Conservation (phyloP, 2,797 vertebrate genomes). For the Potorous gilbertii region DNA sequence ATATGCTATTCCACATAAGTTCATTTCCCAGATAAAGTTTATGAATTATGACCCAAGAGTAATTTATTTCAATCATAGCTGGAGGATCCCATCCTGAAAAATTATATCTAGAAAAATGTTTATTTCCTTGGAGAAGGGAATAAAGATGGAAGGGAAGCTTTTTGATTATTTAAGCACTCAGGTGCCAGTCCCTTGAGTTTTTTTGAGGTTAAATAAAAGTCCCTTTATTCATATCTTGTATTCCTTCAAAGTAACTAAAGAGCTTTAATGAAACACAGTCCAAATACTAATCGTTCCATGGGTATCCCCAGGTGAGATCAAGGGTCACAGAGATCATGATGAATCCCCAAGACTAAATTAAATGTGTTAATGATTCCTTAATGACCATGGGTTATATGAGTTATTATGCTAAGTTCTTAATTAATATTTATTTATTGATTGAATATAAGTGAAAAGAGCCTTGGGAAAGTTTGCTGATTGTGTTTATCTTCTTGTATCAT, state of each 20-base stretch:
- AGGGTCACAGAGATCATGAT: neutral
- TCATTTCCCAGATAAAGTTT: neutral
- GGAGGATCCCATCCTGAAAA: neutral
- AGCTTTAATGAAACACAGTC: neutral
- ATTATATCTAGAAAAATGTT: neutral
- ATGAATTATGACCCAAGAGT: neutral
- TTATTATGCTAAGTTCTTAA: neutral
- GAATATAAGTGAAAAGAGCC: neutral
- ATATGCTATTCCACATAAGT: neutral
- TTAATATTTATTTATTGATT: neutral
- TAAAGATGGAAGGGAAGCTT: neutral
- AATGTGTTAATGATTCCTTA: neutral
- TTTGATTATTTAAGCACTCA: neutral
- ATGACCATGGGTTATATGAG: neutral
- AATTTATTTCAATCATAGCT: neutral
- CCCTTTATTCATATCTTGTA: neutral
- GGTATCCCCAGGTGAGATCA: neutral
- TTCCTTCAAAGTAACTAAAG: neutral
- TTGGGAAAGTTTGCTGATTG: neutral
- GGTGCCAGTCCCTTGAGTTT: neutral
- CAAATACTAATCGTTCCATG: neutral
- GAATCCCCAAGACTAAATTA: neutral
- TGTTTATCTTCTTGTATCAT: neutral
- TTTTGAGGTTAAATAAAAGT: neutral
- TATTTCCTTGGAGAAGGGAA: neutral